These are phyloP conservation scores for Carlito syrichta DNA, from an alignment of 2,113 vertebrate species.

Conservation along the genomic window DNA sequence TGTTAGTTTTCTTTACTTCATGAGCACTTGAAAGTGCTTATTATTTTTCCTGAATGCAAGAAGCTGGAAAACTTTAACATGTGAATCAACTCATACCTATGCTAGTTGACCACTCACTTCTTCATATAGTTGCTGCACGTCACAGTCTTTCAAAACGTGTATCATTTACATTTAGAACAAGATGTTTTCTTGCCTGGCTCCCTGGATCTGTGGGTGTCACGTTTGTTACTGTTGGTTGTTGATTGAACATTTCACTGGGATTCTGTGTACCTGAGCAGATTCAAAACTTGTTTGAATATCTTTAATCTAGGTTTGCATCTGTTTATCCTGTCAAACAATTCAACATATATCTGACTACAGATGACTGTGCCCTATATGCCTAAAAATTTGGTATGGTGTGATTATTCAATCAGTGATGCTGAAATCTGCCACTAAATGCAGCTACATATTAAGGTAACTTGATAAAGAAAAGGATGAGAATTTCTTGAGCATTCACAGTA, in stretches of 20 bases:
- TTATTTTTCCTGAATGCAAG: background rate
- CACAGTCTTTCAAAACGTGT: background rate
- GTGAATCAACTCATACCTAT: background rate
- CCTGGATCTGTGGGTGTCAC: background rate
- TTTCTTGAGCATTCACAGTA: fast-evolving
- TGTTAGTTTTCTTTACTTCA: background rate
- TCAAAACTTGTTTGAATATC: background rate
- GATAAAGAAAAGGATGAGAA: background rate
- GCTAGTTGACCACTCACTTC: background rate
- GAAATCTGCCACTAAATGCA: background rate
- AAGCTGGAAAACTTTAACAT: background rate
- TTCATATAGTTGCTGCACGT: background rate
- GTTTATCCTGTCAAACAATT: background rate
- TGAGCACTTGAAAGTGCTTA: background rate
- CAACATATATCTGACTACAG: background rate
- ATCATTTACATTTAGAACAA: background rate
- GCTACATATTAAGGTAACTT: background rate
- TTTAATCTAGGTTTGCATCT: slow-evolving; percentile 19
- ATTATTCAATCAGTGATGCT: background rate
- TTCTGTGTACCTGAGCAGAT: background rate
- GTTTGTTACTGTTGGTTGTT: background rate
- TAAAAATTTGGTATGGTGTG: background rate
- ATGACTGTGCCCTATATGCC: background rate
- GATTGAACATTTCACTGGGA: background rate
- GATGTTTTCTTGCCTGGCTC: background rate